These are phyloP conservation scores for Cryptosula pallasiana DNA, from an alignment of 2,888 invertebrate species.

Conservation along the genomic window DNA sequence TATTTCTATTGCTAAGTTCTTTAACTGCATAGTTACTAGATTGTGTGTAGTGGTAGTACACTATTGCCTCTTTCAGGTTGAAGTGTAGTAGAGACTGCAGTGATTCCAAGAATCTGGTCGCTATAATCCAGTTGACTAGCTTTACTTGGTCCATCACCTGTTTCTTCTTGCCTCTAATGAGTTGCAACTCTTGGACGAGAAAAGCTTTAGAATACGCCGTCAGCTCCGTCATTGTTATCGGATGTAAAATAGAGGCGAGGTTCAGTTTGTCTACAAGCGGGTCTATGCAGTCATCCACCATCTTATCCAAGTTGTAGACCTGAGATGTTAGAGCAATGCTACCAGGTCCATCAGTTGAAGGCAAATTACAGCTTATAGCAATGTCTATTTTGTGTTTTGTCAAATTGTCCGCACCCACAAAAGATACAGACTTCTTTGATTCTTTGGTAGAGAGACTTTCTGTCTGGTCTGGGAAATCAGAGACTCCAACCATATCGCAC, in stretches of 20 bases:
- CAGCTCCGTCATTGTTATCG: neutral
- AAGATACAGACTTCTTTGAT: neutral
- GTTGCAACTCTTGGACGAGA: neutral
- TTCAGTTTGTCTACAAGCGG: neutral
- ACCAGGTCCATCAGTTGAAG: neutral
- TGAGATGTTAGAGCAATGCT: neutral
- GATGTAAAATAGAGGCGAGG: neutral
- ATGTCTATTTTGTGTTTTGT: neutral
- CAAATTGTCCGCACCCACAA: neutral
- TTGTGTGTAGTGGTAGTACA: neutral
- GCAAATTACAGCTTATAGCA: neutral
- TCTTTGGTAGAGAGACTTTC: neutral
- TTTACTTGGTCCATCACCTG: neutral
- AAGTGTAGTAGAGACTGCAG: neutral
- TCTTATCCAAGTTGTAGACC: neutral
- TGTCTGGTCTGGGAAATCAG: neutral
- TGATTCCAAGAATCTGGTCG: neutral
- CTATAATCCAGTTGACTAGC: neutral
- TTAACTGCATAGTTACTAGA: too few species aligned
- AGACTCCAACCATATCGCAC: neutral
- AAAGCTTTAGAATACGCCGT: neutral
- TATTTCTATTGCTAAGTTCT: too few species aligned
- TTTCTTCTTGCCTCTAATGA: neutral
- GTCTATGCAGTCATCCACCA: neutral
- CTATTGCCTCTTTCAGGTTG: neutral